phyloP scores from a whole-genome alignment of 2,797 vertebrate species.

The Pempheris klunzingeri region DNA sequence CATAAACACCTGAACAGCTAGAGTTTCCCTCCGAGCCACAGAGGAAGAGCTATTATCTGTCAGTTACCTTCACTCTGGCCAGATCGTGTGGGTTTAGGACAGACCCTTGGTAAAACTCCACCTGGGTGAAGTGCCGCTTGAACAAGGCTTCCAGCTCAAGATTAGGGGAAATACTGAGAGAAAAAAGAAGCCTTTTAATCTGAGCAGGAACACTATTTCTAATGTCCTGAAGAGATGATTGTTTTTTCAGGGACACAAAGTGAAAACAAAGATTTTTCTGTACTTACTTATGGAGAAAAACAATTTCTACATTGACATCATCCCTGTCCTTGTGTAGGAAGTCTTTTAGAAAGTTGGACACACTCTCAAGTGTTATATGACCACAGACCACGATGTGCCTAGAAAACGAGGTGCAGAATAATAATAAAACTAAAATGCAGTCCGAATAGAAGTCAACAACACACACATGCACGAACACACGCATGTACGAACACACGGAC shows the following conservation, averaged over 20 bases:
- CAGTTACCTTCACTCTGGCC: slow-evolving; percentile 98
- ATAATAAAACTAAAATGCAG: slow-evolving; percentile 44
- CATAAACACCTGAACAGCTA: neutral
- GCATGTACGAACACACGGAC: neutral
- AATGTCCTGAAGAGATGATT: neutral
- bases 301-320: slow-evolving; percentile 99
- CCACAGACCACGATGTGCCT: slow-evolving; percentile 99
- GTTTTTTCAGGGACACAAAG: neutral
- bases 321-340: slow-evolving; percentile 99
- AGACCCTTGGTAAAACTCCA: slow-evolving; percentile 99
- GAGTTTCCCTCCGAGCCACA: neutral
- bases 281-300: slow-evolving; percentile 99
- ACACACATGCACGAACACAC: no score
- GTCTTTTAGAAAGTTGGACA: slow-evolving; percentile 99
- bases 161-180: slow-evolving; percentile 97
- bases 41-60: neutral
- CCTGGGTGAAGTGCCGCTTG: slow-evolving; percentile 99
- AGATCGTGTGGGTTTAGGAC: slow-evolving; percentile 99
- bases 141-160: slow-evolving; percentile 99
- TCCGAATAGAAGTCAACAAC: neutral
- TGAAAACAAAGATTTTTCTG: neutral
- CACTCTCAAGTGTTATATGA: slow-evolving; percentile 99
- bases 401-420: slow-evolving; percentile 68
- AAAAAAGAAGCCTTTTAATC: slow-evolving; percentile 6
- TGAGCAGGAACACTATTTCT: neutral